Conservation (phyloP, 2,888 invertebrate species). For the Elegia similella region DNA sequence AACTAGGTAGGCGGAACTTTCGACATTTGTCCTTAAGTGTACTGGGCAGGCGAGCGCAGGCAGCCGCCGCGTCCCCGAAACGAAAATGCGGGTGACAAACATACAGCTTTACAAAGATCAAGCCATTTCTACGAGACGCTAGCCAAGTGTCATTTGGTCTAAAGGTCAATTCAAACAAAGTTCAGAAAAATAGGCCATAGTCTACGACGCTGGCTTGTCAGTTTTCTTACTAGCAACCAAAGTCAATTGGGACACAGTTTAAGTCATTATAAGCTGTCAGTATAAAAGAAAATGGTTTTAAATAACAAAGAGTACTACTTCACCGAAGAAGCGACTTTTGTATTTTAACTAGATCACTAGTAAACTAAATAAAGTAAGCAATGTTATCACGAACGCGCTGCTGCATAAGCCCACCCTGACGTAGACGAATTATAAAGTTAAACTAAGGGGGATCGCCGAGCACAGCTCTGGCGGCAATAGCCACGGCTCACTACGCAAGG, state of each 20-base stretch:
- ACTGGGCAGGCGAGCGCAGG: constrained; percentile 30
- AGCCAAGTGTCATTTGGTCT: no score
- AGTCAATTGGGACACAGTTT: not conserved
- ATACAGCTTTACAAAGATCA: not conserved
- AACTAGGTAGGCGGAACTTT: constrained; percentile 69
- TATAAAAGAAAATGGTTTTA: not conserved
- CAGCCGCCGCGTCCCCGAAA: constrained; percentile 9
- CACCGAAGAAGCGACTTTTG: not conserved
- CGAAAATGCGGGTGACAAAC: not conserved
- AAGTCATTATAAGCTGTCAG: not conserved
- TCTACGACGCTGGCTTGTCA: not conserved
- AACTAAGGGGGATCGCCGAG: not conserved
- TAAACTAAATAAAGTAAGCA: not conserved
- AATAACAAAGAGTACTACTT: not conserved
- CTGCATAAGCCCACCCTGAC: constrained; percentile 9
- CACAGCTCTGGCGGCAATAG: not conserved
- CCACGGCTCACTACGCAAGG: no score
- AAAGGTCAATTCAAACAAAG: no score
- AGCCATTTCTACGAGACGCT: no score
- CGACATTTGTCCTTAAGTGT: constrained; percentile 66
- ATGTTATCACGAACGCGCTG: not conserved
- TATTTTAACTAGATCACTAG: not conserved
- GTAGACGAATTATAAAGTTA: constrained; percentile 11
- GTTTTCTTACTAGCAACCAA: not conserved
- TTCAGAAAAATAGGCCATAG: not conserved